Evolutionary conservation across 35 echinoderm and acorn worm genomes (phyloP), one percentile per base, ranked within the genome.

Genomic region (Hemicentrotus pulcherrimus): DNA sequence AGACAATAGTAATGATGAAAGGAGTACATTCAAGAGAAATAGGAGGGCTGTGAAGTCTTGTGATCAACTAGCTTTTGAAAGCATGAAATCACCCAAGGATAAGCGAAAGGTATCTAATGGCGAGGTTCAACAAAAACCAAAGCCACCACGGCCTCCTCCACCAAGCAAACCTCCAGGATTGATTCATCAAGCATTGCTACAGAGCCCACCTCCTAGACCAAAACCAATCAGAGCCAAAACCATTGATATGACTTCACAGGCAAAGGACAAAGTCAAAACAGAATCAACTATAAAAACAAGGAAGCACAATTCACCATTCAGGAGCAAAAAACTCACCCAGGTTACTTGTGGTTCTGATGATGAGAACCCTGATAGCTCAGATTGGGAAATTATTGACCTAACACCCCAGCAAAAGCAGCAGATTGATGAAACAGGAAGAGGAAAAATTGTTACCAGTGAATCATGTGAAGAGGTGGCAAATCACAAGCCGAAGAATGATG

Each of bases 171-270:
- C 91, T 19, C 11, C 18, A 46, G 91, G 91, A 31, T 28, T 93
- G 91, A 58, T 58, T 31, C 91, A 93, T 58, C 91, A 93, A 58
- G 31, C 91, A 93, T 93, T 47, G 16, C 46, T 93, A 2, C 91
- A 93, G 13, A 28, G 32, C 9, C 91, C 91, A 50, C 91, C 91
- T 58, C 91, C 91, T 30, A 93, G 91, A 93, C 91, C 91, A 93
- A 93, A 93, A 58, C 91, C 91, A 58, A 93, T 93, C 46, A 93
- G 91, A 93, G 91, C 91, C n/a, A 93, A 93, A 58, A 93, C 91
- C 30, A 93, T 58, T 48, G 48, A 47, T 31, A 9, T 47, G 13
- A 47, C 91, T 31, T 93, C 91, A n/a, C 88, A 31, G 0, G 12
- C 33, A 19, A 90, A 30, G 18, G 88, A 90, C 4, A 47, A 90